Conservation (phyloP, 1,140 invertebrate species). For the Condylostylus longicornis region DNA sequence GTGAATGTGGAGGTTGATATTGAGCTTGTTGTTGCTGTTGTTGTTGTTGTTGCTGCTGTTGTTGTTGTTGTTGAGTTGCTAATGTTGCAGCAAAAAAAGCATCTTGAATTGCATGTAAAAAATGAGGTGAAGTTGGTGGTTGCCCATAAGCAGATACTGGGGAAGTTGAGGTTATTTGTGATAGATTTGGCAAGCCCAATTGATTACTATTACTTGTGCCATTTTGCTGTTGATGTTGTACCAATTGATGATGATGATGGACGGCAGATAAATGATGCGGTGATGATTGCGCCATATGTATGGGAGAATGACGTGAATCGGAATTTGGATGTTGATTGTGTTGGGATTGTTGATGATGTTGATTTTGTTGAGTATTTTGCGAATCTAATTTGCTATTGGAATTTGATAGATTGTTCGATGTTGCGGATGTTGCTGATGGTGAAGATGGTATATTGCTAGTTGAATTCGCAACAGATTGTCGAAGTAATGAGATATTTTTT, state of each 20-base stretch:
- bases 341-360: conserved; percentile 16
- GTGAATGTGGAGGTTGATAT: conserved; percentile 26
- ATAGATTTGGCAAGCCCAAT: conserved; percentile 14
- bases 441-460: background rate
- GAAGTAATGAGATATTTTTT: conserved; percentile 75
- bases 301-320: background rate
- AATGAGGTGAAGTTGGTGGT: conserved; percentile 28
- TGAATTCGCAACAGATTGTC: conserved; percentile 46
- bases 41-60: conserved; percentile 14
- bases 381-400: conserved; percentile 67
- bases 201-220: conserved; percentile 3
- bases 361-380: conserved; percentile 35
- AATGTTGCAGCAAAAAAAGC: conserved; percentile 29
- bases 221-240: conserved; percentile 4
- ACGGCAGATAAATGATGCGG: conserved; percentile 16
- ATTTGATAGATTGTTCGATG: conserved; percentile 35
- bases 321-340: conserved; percentile 5
- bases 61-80: conserved; percentile 6
- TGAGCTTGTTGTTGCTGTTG: too few species aligned
- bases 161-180: conserved; percentile 10
- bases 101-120: conserved; percentile 28
- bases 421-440: conserved; percentile 3
- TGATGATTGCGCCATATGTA: conserved; percentile 15
- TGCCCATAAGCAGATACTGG: conserved; percentile 24
- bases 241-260: conserved; percentile 9